Base-by-base conservation (phyloP, 35 echinoderm and acorn worm species). In the Lytechinus variegatus region DNA sequence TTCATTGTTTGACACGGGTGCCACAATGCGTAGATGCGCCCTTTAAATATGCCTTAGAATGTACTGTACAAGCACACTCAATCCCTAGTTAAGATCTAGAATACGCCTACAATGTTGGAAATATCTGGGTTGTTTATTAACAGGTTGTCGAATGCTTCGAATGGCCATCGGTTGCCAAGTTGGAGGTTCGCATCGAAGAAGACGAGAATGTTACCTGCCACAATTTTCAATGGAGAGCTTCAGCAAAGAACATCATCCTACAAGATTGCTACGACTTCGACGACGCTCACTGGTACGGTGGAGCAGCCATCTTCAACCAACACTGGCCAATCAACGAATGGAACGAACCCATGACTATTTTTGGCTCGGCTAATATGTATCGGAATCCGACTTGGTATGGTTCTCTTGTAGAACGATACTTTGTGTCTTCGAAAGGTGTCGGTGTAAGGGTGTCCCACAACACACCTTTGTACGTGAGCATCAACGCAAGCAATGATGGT, bases 271-370 rank as follows among this genome's bases (percentile, higher is more conserved):
- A 94, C 53, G 54, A 94, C 9, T 95, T 98, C 90, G 89, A 93
- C 55, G 27, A 71, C 28, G 97, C 96, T 33, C 92, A 98, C 87
- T 97, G 97, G 97, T 98, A 96, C 89, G 97, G 97, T 29, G 95
- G 96, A 10, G 96, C 91, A 19, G 96, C 96, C 56, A 94, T 98
- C 27, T 92, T 94, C 28, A 53, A 97, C 33, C 96, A 97, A 87
- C 92, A 96, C 21, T 98, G 97, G 97, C 97, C 97, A 24, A n/a
- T 98, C 5, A 96, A 97, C 88, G 91, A 97, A 87, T 95, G 96
- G 95, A 87, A 97, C 53, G 27, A 95, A n/a, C 91, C 97, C 1
- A 98, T 98, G 97, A 96, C 95, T 10, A 95, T 96, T 13, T 98
- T 92, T 54, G 51, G 94, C 8, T 97, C 95, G 28, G 90, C 54